Percentiles rank a stretch among this genome's conserved stretches.
Conservation (phyloP, 2,113 vertebrate genomes). For the Leptocoma aspasia region DNA sequence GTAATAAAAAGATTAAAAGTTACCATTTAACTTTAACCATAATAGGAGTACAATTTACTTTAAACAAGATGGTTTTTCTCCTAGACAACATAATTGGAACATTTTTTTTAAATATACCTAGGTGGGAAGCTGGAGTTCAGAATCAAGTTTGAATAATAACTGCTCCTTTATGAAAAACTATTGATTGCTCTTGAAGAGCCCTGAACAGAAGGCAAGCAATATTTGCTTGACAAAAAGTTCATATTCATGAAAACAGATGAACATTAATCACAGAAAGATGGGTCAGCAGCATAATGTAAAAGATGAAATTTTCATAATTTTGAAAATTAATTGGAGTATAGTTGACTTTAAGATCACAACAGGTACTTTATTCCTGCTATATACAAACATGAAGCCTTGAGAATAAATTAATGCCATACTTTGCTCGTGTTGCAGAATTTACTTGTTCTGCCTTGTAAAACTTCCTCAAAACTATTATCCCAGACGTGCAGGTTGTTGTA, state of each 20-base stretch:
- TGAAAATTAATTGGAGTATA: not conserved
- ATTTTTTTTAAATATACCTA: not conserved
- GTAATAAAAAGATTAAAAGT: not conserved
- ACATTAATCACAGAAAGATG: not conserved
- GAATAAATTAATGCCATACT: not conserved
- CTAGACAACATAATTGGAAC: not conserved
- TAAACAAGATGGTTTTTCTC: not conserved
- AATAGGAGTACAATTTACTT: not conserved
- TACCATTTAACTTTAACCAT: not conserved
- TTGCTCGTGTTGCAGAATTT: not conserved
- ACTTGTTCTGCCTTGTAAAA: not conserved
- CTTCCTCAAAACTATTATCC: not conserved
- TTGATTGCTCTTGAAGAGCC: not conserved
- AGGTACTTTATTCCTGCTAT: not conserved
- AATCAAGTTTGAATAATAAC: not conserved
- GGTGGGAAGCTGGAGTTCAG: not conserved
- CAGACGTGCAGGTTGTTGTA: not conserved
- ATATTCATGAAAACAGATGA: not conserved
- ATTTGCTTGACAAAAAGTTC: not conserved
- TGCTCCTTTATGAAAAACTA: not conserved
- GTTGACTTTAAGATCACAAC: not conserved
- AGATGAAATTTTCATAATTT: not conserved
- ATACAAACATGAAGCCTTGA: not conserved
- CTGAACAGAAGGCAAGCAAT: not conserved
- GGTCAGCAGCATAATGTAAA: not conserved